phyloP scores from a whole-genome alignment of 2,797 vertebrate species.

The Pyrocephalus nanus region DNA sequence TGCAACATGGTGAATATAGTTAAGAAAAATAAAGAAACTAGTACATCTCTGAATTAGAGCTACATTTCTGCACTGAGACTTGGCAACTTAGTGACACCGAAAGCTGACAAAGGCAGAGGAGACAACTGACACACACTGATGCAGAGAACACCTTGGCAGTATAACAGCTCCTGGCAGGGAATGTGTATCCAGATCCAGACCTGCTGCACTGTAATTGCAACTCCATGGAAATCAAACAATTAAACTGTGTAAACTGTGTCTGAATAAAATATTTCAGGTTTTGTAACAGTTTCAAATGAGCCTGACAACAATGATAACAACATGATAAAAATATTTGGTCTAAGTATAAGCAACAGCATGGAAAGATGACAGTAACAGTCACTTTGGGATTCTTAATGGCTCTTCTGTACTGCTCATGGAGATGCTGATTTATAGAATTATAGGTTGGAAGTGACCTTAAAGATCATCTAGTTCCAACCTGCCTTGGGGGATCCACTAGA shows the following conservation, averaged over 20 bases:
- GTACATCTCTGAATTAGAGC: background rate
- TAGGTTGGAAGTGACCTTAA: background rate
- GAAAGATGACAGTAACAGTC: background rate
- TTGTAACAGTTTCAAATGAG: background rate
- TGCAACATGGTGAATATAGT: background rate
- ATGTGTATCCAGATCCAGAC: background rate
- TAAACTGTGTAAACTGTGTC: background rate
- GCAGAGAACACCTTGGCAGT: background rate
- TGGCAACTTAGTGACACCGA: background rate
- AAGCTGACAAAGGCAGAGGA: background rate
- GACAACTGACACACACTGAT: background rate
- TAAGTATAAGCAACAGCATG: background rate
- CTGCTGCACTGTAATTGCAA: background rate
- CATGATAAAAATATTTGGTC: background rate
- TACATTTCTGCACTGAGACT: background rate
- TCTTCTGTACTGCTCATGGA: background rate
- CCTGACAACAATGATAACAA: too few relatives aligned
- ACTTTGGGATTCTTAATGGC: background rate
- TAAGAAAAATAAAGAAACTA: background rate
- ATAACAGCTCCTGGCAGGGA: constrained; percentile 9
- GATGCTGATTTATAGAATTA: background rate
- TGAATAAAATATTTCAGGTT: background rate
- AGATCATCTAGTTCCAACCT: background rate
- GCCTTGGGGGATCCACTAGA: background rate
- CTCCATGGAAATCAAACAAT: background rate